A percentile compares a stretch with the other conserved stretches of the same genome.
phyloP scores from a whole-genome alignment of 92 coral and sea anemone genomes.

The Hydrozoanthus gracilis region DNA sequence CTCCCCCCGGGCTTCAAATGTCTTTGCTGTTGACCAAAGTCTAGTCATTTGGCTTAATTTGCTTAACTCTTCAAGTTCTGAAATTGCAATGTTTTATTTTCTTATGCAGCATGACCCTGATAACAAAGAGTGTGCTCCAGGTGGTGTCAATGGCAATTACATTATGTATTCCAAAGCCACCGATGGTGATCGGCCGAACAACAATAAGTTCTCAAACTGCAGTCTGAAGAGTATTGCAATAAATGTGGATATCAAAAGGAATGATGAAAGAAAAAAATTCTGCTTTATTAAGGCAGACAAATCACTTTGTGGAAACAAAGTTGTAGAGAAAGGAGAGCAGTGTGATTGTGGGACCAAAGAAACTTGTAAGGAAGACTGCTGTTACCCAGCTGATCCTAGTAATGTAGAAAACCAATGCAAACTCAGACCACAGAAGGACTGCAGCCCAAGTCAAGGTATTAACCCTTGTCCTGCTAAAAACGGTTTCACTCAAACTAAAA shows the following conservation, averaged over 20 bases:
- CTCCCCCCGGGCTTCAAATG: no score
- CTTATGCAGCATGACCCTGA: conserved; percentile 85
- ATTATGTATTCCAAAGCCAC: conserved; percentile 97
- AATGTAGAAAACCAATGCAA: conserved; percentile 50
- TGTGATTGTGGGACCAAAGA: conserved; percentile 86
- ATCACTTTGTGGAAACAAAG: conserved; percentile 88
- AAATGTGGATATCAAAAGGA: conserved; percentile 77
- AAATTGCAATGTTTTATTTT: neutral
- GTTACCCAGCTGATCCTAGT: conserved; percentile 62
- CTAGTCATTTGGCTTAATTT: neutral
- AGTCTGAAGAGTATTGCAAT: conserved; percentile 73
- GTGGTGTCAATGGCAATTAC: conserved; percentile 79
- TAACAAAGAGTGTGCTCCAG: conserved; percentile 76
- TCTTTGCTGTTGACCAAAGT: no score
- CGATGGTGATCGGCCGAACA: conserved; percentile 82
- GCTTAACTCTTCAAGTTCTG: neutral
- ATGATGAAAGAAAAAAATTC: neutral
- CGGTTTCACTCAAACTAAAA: no score
- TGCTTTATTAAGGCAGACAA: conserved; percentile 56
- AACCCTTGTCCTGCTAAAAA: no score
- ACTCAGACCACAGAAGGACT: conserved; percentile 24
- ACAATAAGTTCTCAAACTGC: conserved; percentile 86
- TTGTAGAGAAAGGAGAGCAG: conserved; percentile 73
- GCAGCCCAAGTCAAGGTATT: conserved; percentile 95
- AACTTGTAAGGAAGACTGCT: conserved; percentile 75